These are phyloP conservation scores for Lucinisca nassula DNA, from an alignment of 2,888 invertebrate species.

Conservation along the genomic window DNA sequence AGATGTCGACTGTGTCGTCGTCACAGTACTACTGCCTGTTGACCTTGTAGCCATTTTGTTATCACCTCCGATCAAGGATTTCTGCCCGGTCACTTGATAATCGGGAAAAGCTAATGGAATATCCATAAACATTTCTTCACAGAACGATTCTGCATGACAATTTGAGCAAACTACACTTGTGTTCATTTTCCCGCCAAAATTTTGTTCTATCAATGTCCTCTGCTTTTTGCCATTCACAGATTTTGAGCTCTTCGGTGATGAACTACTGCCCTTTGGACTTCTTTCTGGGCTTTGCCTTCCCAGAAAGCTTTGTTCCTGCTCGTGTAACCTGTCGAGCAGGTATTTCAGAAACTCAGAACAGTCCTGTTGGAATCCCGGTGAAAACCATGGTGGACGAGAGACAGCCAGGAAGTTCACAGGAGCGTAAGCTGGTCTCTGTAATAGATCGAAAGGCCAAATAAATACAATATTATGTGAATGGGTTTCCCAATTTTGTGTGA, in stretches of 20 bases:
- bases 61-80: constrained; percentile 67
- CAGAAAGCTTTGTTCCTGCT: constrained; percentile 90
- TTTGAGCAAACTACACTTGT: constrained; percentile 93
- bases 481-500: too few species aligned
- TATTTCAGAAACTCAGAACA: constrained; percentile 95
- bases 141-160: constrained; percentile 92
- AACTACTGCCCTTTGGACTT: constrained; percentile 31
- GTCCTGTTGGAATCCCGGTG: constrained; percentile 94
- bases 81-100: constrained; percentile 61
- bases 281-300: constrained; percentile 14
- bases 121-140: constrained; percentile 94
- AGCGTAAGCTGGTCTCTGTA: constrained; percentile 90
- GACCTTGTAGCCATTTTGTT: constrained; percentile 60
- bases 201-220: constrained; percentile 90
- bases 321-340: constrained; percentile 92
- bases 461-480: too few species aligned
- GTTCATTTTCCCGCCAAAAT: constrained; percentile 93
- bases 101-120: constrained; percentile 89
- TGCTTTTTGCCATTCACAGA: not conserved
- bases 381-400: constrained; percentile 93
- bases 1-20: not conserved
- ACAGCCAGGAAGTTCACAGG: constrained; percentile 92
- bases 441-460: too few species aligned
- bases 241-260: constrained; percentile 10
- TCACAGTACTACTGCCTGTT: not conserved